Percentiles rank a stretch among this genome's conserved stretches.
Conservation (phyloP, 2,888 invertebrate species). For the Ornithoptera priamus region DNA sequence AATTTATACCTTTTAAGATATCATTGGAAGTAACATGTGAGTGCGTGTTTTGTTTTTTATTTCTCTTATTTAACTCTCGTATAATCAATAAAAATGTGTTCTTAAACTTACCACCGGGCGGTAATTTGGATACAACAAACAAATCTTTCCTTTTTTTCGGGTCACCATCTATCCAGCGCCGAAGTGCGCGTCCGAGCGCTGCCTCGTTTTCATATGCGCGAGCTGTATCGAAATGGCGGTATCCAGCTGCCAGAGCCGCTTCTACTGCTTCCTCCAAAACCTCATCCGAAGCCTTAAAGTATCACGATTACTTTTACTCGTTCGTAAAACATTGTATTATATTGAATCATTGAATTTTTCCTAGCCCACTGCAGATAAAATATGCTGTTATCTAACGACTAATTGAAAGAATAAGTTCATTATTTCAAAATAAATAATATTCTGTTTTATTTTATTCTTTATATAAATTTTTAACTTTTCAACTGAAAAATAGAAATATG, state of each 20-base stretch:
- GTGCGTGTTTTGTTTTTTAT: neutral
- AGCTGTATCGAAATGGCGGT: conserved; percentile 91
- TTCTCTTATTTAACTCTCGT: neutral
- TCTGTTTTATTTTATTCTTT: too few relatives aligned
- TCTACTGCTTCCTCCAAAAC: conserved; percentile 85
- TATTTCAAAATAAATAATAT: too few relatives aligned
- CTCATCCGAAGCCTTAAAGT: conserved; percentile 73
- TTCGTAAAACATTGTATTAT: too few relatives aligned
- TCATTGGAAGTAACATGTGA: neutral
- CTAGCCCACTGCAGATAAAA: too few relatives aligned
- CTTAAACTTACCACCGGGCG: conserved; percentile 77
- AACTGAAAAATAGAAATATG: neutral
- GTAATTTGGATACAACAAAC: conserved; percentile 91
- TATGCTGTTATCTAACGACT: too few relatives aligned
- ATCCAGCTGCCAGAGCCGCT: conserved; percentile 86
- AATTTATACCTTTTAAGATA: neutral
- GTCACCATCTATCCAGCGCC: conserved; percentile 84
- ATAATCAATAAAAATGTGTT: neutral
- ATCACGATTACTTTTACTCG: neutral
- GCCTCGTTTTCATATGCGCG: conserved; percentile 88
- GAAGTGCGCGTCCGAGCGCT: conserved; percentile 86
- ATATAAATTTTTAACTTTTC: too few relatives aligned
- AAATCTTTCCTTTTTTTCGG: conserved; percentile 87
- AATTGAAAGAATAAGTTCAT: too few relatives aligned
- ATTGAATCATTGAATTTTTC: too few relatives aligned